A percentile compares a stretch with the other conserved stretches of the same genome.
Conservation (phyloP, 2,797 vertebrate species). For the Calcarius lapponicus region DNA sequence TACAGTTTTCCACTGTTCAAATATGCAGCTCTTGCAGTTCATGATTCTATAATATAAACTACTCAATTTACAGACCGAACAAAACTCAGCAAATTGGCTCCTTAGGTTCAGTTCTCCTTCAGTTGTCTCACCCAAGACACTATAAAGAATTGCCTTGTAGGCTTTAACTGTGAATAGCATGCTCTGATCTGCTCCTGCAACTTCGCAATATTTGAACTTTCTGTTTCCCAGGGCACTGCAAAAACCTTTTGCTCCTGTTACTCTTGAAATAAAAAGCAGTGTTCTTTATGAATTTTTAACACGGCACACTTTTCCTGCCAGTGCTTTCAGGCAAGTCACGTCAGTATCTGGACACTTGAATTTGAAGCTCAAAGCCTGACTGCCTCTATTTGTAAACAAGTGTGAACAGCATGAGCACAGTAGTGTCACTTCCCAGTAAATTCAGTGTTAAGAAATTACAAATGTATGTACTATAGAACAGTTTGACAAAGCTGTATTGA, state of each 20-base stretch:
- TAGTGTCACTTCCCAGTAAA: constrained; percentile 84
- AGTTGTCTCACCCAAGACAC: constrained; percentile 82
- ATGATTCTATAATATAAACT: constrained; percentile 20
- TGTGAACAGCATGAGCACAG: constrained; percentile 78
- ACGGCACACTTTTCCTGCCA: constrained; percentile 62
- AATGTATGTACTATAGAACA: constrained; percentile 68
- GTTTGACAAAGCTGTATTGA: constrained; percentile 76
- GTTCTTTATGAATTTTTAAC: constrained; percentile 89
- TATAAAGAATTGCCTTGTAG: constrained; percentile 83
- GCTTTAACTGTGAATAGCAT: constrained; percentile 81
- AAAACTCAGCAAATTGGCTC: constrained; percentile 89
- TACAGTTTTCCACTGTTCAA: neutral
- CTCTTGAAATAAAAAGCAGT: constrained; percentile 80
- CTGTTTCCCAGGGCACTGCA: constrained; percentile 82
- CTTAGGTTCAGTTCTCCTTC: constrained; percentile 83
- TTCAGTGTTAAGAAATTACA: constrained; percentile 83
- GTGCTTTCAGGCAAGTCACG: constrained; percentile 77
- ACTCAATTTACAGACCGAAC: constrained; percentile 73
- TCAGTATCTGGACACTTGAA: constrained; percentile 75
- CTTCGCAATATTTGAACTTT: constrained; percentile 84
- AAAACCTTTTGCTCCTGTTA: constrained; percentile 79
- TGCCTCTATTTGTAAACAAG: constrained; percentile 87
- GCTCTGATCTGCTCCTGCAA: constrained; percentile 83
- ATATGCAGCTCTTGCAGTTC: constrained; percentile 66
- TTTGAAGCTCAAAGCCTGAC: constrained; percentile 75